A percentile compares a stretch with the other conserved stretches of the same genome.
Evolutionary conservation across 2,113 vertebrate species (phyloP).

Genomic region (Poeciliopsis turrubarensis): DNA sequence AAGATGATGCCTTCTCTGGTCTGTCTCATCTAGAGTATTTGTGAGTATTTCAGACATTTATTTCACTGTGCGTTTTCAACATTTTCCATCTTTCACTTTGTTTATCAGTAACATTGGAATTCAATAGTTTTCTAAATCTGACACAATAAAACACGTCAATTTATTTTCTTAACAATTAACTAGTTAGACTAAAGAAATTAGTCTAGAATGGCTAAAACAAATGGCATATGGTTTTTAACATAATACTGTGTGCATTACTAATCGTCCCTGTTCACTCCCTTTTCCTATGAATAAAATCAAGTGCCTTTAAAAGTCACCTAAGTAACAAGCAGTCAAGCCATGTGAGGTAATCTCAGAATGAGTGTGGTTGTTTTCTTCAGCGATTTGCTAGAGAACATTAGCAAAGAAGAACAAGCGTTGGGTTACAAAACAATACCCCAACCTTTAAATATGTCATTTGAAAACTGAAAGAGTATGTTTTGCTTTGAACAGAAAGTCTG

Average conservation of each 20-base stretch:
- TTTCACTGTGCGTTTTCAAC: background rate
- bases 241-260: too few relatives aligned
- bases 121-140: background rate
- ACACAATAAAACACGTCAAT: background rate
- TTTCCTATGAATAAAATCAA: too few relatives aligned
- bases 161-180: background rate
- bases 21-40: constrained; percentile 96
- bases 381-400: background rate
- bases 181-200: background rate
- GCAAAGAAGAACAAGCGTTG: background rate
- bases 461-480: background rate
- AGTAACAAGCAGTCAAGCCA: too few relatives aligned
- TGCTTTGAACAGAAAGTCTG: too few relatives aligned
- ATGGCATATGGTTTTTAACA: background rate
- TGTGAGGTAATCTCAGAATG: too few relatives aligned
- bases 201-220: background rate
- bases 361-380: background rate
- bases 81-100: background rate
- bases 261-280: too few relatives aligned
- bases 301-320: too few relatives aligned
- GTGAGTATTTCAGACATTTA: constrained; percentile 81
- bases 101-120: background rate
- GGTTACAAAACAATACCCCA: background rate
- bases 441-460: background rate
- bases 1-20: constrained; percentile 94